These are phyloP conservation scores for Temnothorax rugatulus DNA, from an alignment of 2,888 invertebrate species.

Conservation along the genomic window DNA sequence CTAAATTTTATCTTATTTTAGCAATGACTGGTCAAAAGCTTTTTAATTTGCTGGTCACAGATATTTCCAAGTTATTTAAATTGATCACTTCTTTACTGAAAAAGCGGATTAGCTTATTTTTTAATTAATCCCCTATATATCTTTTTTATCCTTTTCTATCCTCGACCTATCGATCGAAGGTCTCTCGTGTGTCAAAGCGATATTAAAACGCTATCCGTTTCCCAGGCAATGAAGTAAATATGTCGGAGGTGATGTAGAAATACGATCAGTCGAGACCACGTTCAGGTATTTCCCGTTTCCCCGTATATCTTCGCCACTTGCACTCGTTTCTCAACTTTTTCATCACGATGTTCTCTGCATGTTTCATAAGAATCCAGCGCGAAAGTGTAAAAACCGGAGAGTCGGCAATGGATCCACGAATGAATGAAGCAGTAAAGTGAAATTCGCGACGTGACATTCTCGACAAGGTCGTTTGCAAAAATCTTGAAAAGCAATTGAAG, in stretches of 20 bases:
- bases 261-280: slow-evolving; percentile 74
- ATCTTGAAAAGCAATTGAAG: slow-evolving; percentile 2
- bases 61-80: background rate
- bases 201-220: slow-evolving; percentile 62
- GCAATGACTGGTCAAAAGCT: background rate
- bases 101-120: background rate
- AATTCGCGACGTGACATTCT: slow-evolving; percentile 35
- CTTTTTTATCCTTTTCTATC: background rate
- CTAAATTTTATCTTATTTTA: background rate
- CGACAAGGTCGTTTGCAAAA: background rate
- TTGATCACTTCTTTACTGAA: background rate
- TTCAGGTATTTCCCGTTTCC: slow-evolving; percentile 78
- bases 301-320: slow-evolving; percentile 77
- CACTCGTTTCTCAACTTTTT: slow-evolving; percentile 78
- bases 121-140: slow-evolving; percentile 2
- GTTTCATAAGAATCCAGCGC: slow-evolving; percentile 76
- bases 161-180: slow-evolving; percentile 30
- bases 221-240: slow-evolving; percentile 62
- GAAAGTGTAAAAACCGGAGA: slow-evolving; percentile 73
- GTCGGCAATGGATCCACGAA: slow-evolving; percentile 67
- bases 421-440: slow-evolving; percentile 72
- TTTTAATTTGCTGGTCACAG: background rate
- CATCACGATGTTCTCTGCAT: slow-evolving; percentile 76
- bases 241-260: slow-evolving; percentile 66
- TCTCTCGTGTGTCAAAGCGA: slow-evolving; percentile 38